Base-by-base conservation (phyloP, 2,113 vertebrate species). In the Theristicus caerulescens region DNA sequence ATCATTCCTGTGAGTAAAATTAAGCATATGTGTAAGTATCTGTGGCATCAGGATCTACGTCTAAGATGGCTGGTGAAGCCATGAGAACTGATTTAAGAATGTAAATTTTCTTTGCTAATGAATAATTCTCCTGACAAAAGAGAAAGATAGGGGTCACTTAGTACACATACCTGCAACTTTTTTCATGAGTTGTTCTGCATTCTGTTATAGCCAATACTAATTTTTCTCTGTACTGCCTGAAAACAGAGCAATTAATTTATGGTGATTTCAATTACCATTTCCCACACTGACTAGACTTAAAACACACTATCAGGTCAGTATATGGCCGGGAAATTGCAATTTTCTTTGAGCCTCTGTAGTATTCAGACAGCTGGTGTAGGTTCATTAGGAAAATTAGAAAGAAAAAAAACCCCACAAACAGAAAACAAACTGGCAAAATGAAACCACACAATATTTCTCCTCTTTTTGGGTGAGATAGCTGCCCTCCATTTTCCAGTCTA, bases 351-450 rank as follows among this genome's bases (percentile, higher is more conserved):
- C 55, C 40, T 91, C 80, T 84, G 9, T 92, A 61, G 42, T 93
- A 80, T 91, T 90, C 57, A 97, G 55, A 90, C 61, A 88, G 44
- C 71, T 92, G 32, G 27, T 78, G 14, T 62, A 67, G 14, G 27
- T 94, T 97, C 83, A 85, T 96, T 88, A 96, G 80, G 69, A 94
- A 95, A 95, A 96, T 83, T 77, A 87, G 57, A 92, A 94, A 78
- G 27, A 36, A 66, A 73, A 86, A 70, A 31, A 6, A 10, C 12
- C 13, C 36, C 49, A 65, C 78, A 80, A 87, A 36, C 6, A 88
- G 71, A 85, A 49, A 90, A 57, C 4, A 62, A 86, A 79, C 71
- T 46, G 71, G 62, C 25, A 58, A 96, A 89, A 95, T 72, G 21
- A 93, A 92, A 78, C 26, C 10, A 40, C 19, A 77, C 21, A 51